A percentile compares a stretch with the other conserved stretches of the same genome.
Conservation (phyloP, 2,113 vertebrate genomes). For the Empidonax alnorum region DNA sequence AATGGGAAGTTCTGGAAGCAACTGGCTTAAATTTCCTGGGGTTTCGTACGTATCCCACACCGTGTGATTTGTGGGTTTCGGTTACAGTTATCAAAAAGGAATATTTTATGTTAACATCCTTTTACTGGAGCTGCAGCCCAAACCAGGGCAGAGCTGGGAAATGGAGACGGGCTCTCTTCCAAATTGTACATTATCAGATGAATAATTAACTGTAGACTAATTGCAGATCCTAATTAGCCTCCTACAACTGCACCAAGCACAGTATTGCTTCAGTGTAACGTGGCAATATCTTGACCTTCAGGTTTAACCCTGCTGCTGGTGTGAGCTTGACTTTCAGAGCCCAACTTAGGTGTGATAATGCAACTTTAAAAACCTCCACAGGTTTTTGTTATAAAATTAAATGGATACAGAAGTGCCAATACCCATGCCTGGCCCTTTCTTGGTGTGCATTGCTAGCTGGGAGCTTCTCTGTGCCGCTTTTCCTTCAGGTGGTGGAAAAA, state of each 20-base stretch:
- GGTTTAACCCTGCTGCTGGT: neutral
- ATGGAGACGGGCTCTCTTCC: slow-evolving; percentile 27
- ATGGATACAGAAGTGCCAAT: rapidly evolving
- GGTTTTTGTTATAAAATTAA: neutral
- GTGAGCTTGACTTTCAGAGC: neutral
- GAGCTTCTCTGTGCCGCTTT: neutral
- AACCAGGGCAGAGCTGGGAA: neutral
- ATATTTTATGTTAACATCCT: neutral
- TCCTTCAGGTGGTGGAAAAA: neutral
- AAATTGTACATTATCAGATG: slow-evolving; percentile 40
- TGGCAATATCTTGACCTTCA: slow-evolving; percentile 30
- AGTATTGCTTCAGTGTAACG: neutral
- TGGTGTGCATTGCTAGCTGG: rapidly evolving
- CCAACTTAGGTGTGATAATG: neutral
- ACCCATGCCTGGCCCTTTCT: rapidly evolving
- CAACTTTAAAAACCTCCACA: neutral
- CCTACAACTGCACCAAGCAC: neutral
- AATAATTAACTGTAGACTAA: slow-evolving; percentile 61
- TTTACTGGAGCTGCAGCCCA: neutral
- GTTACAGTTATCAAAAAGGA: neutral
- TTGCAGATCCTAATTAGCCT: slow-evolving; percentile 44
- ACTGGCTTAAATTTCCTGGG: neutral
- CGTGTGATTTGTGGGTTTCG: neutral
- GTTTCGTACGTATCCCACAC: neutral
- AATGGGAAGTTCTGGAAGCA: neutral